Evolutionary conservation across 1,140 invertebrate genomes (phyloP).

Genomic region (Dysdera silvatica): DNA sequence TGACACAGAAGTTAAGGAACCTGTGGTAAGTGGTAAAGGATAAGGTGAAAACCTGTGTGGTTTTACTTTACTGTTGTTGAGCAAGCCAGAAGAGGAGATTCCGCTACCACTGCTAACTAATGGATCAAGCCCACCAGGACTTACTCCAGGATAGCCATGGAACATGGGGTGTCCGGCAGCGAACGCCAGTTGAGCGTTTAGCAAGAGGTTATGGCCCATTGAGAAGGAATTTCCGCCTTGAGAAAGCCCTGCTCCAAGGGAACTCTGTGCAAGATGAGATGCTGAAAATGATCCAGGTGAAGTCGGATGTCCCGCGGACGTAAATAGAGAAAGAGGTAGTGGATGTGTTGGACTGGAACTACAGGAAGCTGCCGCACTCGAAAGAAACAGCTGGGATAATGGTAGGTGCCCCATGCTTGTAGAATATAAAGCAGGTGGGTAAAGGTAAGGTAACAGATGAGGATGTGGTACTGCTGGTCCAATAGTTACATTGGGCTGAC

Average conservation of each 20-base stretch:
- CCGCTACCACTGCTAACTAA: slow-evolving; percentile 37
- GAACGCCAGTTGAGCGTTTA: slow-evolving; percentile 70
- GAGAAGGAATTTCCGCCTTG: slow-evolving; percentile 40
- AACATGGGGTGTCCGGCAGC: slow-evolving; percentile 69
- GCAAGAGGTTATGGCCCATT: slow-evolving; percentile 64
- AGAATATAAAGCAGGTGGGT: slow-evolving; percentile 71
- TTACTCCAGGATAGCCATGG: slow-evolving; percentile 51
- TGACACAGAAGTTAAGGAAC: slow-evolving; percentile 41
- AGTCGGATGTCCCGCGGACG: slow-evolving; percentile 25
- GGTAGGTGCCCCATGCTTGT: slow-evolving; percentile 26
- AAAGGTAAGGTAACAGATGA: slow-evolving; percentile 70
- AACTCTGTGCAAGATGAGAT: slow-evolving; percentile 31
- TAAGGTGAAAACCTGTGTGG: slow-evolving; percentile 75
- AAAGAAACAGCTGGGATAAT: slow-evolving; percentile 55
- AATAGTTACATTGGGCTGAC: slow-evolving; percentile 46
- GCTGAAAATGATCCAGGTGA: slow-evolving; percentile 28
- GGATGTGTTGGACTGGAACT: slow-evolving; percentile 30
- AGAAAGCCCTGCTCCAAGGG: slow-evolving; percentile 46
- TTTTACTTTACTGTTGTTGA: slow-evolving; percentile 46
- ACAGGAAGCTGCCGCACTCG: slow-evolving; percentile 47
- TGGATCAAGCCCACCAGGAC: neutral
- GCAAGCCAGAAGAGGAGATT: slow-evolving; percentile 32
- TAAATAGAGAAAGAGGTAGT: slow-evolving; percentile 32
- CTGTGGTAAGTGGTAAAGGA: slow-evolving; percentile 54
- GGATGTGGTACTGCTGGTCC: slow-evolving; percentile 73